A percentile compares a stretch with the other conserved stretches of the same genome.
Conservation (phyloP, 2,113 vertebrate species). For the Eublepharis macularius region DNA sequence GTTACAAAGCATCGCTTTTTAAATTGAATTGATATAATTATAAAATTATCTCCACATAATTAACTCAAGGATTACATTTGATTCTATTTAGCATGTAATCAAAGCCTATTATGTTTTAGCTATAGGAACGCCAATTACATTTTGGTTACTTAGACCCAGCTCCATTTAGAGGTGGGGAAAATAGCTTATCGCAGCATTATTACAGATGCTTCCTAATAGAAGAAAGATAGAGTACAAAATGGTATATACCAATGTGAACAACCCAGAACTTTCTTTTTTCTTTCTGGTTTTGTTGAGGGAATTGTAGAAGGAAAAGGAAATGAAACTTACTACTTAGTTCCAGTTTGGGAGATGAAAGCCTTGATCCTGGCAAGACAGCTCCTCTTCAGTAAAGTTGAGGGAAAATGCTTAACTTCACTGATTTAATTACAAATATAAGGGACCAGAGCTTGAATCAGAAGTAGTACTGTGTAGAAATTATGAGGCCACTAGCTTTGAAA, state of each 20-base stretch:
- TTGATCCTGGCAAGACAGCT: neutral
- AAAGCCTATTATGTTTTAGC: conserved; percentile 83
- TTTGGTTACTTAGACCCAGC: conserved; percentile 70
- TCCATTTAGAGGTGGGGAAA: conserved; percentile 45
- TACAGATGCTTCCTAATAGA: neutral
- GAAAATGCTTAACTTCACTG: neutral
- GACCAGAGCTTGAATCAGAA: neutral
- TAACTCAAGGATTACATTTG: conserved; percentile 83
- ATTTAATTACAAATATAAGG: neutral
- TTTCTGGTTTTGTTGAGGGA: neutral
- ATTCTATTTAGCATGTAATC: conserved; percentile 83
- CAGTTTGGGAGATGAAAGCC: neutral
- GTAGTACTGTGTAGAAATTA: neutral
- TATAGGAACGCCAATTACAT: conserved; percentile 81
- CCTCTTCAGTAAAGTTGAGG: neutral
- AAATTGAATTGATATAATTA: conserved; percentile 84
- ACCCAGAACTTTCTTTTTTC: neutral
- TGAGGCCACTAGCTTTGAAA: neutral
- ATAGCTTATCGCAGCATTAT: conserved; percentile 27
- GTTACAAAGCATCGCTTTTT: conserved; percentile 75
- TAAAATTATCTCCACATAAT: conserved; percentile 85
- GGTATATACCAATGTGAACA: neutral
- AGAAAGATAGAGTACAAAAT: neutral
- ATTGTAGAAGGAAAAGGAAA: neutral
- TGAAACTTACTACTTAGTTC: neutral